A percentile compares a stretch with the other conserved stretches of the same genome.
Evolutionary conservation across 2,113 vertebrate species (phyloP).

Genomic region (Erpornis zantholeuca): DNA sequence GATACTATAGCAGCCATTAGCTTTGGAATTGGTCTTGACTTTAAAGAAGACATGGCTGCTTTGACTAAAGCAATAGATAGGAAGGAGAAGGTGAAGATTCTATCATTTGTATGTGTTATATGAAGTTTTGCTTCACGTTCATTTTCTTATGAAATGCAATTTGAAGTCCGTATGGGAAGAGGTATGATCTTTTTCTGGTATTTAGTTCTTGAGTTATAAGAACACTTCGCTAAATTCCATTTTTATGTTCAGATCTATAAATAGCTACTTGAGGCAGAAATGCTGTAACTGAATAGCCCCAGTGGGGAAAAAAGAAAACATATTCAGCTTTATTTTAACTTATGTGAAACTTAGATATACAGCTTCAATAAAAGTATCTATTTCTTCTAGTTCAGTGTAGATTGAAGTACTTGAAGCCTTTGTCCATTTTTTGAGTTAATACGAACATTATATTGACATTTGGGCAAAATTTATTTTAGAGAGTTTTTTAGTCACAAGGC

Average conservation of each 20-base stretch:
- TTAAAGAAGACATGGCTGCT: background rate
- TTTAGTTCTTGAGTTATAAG: background rate
- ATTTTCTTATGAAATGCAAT: background rate
- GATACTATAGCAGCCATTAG: rapidly evolving
- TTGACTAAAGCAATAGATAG: background rate
- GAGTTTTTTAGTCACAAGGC: background rate
- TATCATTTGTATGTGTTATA: background rate
- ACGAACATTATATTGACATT: background rate
- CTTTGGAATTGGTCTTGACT: background rate
- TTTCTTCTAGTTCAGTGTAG: background rate
- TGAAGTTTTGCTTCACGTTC: background rate
- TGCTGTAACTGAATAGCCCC: background rate
- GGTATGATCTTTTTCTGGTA: background rate
- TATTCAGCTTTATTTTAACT: background rate
- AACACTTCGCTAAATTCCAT: background rate
- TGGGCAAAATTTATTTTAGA: background rate
- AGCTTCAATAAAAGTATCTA: background rate
- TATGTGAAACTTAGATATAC: background rate
- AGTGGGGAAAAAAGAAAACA: background rate
- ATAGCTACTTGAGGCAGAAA: background rate
- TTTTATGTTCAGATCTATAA: background rate
- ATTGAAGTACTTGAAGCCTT: background rate
- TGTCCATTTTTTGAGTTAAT: background rate
- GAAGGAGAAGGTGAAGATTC: background rate
- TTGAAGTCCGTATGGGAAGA: background rate